phyloP scores from a whole-genome alignment of 2,888 invertebrate species.

The Digitonthophagus gazella region DNA sequence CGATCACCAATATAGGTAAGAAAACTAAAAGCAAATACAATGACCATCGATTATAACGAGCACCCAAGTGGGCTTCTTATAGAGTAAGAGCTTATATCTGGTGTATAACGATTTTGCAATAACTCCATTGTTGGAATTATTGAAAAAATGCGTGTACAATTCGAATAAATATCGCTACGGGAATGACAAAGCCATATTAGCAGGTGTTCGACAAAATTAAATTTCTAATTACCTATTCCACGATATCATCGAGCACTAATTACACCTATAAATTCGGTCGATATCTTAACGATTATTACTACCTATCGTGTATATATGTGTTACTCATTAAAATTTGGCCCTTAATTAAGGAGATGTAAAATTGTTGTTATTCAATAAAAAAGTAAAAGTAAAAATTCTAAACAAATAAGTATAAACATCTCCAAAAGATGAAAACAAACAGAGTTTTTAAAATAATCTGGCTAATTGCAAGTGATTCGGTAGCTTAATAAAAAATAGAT shows the following conservation, averaged over 20 bases:
- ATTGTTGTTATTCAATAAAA: no score
- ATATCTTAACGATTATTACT: constrained; percentile 2
- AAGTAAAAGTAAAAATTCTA: no score
- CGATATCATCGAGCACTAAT: neutral
- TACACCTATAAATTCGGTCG: neutral
- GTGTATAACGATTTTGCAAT: no score
- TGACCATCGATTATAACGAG: no score
- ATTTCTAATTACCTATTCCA: constrained; percentile 3
- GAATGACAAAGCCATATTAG: constrained; percentile 1
- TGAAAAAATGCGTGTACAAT: constrained; percentile 8
- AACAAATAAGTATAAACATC: no score
- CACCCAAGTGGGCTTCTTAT: no score
- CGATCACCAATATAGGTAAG: constrained; percentile 90
- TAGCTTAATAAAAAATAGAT: no score
- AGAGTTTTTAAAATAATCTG: no score
- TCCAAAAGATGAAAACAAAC: no score
- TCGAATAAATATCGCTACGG: constrained; percentile 8
- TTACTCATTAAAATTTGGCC: neutral
- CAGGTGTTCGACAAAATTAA: constrained; percentile 10
- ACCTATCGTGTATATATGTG: neutral
- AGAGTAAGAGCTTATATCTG: no score
- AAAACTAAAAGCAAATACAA: constrained; percentile 25
- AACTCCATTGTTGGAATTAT: no score
- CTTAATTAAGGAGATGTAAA: neutral
- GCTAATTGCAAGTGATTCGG: no score